These are phyloP conservation scores for Drosophila fuyamai DNA, from an alignment of 1,140 invertebrate genomes.

Conservation along the genomic window DNA sequence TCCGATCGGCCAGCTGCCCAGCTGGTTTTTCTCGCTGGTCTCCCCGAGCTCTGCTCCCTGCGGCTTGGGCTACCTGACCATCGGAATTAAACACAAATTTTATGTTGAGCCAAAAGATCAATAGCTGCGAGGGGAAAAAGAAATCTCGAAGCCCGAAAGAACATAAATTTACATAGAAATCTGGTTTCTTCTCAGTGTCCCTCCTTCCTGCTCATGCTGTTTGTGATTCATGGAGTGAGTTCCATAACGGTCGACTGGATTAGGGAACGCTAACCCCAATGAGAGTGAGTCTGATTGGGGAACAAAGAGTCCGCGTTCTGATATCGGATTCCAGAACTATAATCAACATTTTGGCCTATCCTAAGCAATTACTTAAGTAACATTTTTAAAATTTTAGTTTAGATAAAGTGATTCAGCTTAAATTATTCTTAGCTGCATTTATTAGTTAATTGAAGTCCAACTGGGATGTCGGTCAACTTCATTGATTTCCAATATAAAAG, in stretches of 20 bases:
- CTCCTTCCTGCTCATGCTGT: not conserved
- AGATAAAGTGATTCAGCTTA: too few species aligned
- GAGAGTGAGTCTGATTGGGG: conserved; percentile 61
- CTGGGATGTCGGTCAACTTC: conserved; percentile 5
- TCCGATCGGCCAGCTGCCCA: conserved; percentile 53
- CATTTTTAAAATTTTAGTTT: too few species aligned
- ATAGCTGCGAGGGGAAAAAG: conserved; percentile 53
- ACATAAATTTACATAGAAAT: conserved; percentile 74
- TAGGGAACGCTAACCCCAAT: conserved; percentile 32
- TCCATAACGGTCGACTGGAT: conserved; percentile 40
- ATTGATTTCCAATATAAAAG: conserved; percentile 4
- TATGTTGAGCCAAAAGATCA: conserved; percentile 71
- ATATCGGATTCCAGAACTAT: not conserved
- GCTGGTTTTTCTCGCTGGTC: conserved; percentile 59
- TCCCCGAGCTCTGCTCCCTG: conserved; percentile 29
- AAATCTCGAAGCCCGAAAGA: conserved; percentile 58
- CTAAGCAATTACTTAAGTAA: not conserved
- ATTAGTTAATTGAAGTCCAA: not conserved
- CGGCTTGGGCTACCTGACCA: conserved; percentile 59
- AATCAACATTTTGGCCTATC: not conserved
- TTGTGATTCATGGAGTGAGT: conserved; percentile 3
- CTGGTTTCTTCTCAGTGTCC: conserved; percentile 51
- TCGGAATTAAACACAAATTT: conserved; percentile 29
- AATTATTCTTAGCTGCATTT: too few species aligned
- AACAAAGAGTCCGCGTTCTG: conserved; percentile 18